Conservation (phyloP, 2,113 vertebrate species). For the Corythaixoides concolor region DNA sequence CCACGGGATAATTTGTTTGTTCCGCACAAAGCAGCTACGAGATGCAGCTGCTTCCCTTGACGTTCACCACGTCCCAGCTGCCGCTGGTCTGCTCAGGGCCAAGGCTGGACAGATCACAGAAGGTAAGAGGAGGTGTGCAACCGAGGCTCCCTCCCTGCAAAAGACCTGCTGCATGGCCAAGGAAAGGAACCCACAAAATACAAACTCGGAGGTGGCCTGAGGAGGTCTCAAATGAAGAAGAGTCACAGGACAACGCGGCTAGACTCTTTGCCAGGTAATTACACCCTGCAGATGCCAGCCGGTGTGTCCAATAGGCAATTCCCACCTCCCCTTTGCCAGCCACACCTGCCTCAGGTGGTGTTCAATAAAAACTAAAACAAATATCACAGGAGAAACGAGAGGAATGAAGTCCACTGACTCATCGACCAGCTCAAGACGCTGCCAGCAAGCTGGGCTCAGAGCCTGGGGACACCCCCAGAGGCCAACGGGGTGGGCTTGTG, state of each 20-base stretch:
- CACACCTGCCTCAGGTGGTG: not conserved
- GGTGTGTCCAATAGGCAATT: not conserved
- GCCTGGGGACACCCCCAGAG: not conserved
- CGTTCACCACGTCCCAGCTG: not conserved
- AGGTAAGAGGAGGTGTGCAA: not conserved
- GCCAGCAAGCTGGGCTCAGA: not conserved
- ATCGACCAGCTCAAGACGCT: not conserved
- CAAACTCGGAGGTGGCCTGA: not conserved
- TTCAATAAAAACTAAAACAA: not conserved
- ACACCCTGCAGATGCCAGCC: not conserved
- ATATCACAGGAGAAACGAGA: not conserved
- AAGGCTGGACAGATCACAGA: not conserved
- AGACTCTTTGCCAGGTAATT: not conserved
- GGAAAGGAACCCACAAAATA: not conserved
- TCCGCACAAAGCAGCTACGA: not conserved
- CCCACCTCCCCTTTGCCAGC: not conserved
- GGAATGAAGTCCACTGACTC: not conserved
- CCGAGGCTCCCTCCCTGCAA: not conserved
- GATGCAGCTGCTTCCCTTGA: not conserved
- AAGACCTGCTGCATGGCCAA: rapidly evolving
- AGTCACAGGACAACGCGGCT: not conserved
- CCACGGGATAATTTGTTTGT: not conserved
- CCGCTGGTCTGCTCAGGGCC: not conserved
- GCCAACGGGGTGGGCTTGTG: not conserved
- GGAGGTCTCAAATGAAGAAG: not conserved